These are phyloP conservation scores for Subacronicta megacephala DNA, from an alignment of 2,888 invertebrate genomes.

Conservation along the genomic window DNA sequence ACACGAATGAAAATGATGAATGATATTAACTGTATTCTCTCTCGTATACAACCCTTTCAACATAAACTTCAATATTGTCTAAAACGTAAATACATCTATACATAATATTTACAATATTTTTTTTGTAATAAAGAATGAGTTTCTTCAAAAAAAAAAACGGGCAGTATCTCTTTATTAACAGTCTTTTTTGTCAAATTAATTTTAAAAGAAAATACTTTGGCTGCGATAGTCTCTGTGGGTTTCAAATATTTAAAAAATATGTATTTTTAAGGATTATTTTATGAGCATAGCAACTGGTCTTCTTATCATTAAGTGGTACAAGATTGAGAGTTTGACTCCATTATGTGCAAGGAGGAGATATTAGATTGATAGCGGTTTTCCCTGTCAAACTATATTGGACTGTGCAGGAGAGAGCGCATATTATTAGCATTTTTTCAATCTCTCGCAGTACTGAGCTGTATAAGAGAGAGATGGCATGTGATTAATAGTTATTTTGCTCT, in stretches of 20 bases:
- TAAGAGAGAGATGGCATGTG: too few species aligned
- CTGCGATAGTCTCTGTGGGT: constrained; percentile 36
- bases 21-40: background rate
- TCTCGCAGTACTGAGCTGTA: too few species aligned
- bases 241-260: constrained; percentile 5
- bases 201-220: constrained; percentile 46
- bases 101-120: constrained; percentile 46
- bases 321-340: too few species aligned
- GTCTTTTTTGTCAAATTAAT: constrained; percentile 58
- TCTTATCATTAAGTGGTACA: too few species aligned
- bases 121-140: constrained; percentile 5
- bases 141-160: constrained; percentile 35
- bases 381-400: too few species aligned
- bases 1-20: too few species aligned
- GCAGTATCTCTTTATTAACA: constrained; percentile 56
- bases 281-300: constrained; percentile 13
- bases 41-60: constrained; percentile 19
- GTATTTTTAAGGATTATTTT: background rate
- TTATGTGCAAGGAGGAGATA: too few species aligned
- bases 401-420: too few species aligned
- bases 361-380: too few species aligned
- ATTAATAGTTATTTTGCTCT: too few species aligned
- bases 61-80: constrained; percentile 26
- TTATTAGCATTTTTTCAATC: too few species aligned
- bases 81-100: constrained; percentile 37